Percentiles rank a stretch among this genome's conserved stretches.
Conservation (phyloP, 2,113 vertebrate species). For the Himantopus leucocephalus region DNA sequence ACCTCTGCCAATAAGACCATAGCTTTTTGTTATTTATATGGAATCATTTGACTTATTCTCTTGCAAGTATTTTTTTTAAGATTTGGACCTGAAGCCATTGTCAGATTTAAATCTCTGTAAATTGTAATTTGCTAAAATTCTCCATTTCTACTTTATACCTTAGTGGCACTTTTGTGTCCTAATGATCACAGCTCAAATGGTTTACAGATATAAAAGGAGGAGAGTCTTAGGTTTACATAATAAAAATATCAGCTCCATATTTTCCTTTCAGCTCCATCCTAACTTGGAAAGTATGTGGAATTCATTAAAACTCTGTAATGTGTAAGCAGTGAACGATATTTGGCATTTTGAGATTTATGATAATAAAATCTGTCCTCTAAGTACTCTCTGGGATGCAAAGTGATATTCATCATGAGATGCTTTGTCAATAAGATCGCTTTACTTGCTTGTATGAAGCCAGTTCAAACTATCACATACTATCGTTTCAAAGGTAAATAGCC, state of each 20-base stretch:
- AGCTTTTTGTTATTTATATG: neutral
- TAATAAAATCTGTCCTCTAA: neutral
- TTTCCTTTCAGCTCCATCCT: neutral
- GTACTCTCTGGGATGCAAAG: neutral
- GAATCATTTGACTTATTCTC: neutral
- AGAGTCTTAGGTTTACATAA: neutral
- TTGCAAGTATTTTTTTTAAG: neutral
- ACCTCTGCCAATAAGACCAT: neutral
- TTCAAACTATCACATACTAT: neutral
- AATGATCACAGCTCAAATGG: neutral
- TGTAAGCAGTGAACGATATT: neutral
- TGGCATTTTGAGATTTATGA: neutral
- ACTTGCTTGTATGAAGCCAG: neutral
- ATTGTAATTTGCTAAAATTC: neutral
- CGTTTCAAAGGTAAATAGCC: slow-evolving; percentile 38
- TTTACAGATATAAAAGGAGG: neutral
- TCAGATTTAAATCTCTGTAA: neutral
- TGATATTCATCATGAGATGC: neutral
- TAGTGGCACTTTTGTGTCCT: neutral
- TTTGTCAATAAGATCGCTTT: neutral
- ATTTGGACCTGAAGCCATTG: neutral
- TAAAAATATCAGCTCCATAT: neutral
- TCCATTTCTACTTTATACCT: neutral
- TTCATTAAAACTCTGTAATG: neutral
- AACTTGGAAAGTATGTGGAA: neutral